Percentiles rank a stretch among this genome's conserved stretches.
These are phyloP conservation scores for Nesoenas mayeri DNA, from an alignment of 2,113 vertebrate species.

Conservation along the genomic window DNA sequence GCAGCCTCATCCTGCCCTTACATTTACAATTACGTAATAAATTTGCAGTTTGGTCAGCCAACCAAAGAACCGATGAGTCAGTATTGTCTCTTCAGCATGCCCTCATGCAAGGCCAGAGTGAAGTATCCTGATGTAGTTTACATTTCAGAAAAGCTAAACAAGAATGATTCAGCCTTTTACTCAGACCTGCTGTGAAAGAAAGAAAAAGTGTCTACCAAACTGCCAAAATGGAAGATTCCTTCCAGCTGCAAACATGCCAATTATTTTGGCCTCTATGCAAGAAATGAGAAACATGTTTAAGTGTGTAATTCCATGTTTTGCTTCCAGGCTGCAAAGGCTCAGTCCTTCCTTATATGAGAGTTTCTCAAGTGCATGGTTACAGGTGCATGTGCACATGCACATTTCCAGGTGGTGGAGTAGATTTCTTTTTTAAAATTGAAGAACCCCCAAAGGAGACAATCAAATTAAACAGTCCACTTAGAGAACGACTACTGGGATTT, in stretches of 20 bases:
- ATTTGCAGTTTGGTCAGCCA: background rate
- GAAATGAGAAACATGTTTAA: background rate
- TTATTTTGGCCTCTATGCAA: background rate
- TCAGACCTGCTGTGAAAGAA: background rate
- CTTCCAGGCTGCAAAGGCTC: background rate
- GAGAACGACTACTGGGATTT: background rate
- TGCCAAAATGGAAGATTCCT: background rate
- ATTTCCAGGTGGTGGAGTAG: background rate
- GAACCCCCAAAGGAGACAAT: background rate
- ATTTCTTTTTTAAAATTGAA: background rate
- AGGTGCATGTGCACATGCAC: rapidly evolving
- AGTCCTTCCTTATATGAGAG: background rate
- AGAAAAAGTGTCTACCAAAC: background rate
- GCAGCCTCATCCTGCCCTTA: background rate
- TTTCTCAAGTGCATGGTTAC: background rate
- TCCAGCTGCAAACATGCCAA: background rate
- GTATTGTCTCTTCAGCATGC: background rate
- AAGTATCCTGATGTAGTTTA: background rate
- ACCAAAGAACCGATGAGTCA: background rate
- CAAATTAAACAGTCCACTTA: conserved; percentile 27
- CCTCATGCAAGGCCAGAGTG: background rate
- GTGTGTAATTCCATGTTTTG: background rate
- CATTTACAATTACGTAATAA: background rate
- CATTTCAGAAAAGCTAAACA: background rate
- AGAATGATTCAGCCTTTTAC: background rate